These are phyloP conservation scores for Synanthedon vespiformis DNA, from an alignment of 2,888 invertebrate genomes.

Conservation along the genomic window DNA sequence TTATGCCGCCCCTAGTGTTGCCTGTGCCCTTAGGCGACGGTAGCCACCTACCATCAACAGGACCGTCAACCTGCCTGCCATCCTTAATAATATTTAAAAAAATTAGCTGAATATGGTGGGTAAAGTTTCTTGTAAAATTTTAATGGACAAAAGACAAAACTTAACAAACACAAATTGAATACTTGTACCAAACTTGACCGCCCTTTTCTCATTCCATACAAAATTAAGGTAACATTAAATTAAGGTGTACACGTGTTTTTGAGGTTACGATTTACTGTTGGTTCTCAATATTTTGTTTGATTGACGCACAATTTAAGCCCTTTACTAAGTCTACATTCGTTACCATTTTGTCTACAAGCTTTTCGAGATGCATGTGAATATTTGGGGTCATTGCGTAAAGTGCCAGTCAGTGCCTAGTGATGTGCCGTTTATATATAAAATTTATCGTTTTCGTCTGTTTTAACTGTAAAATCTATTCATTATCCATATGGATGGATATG, in stretches of 20 bases:
- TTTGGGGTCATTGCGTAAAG: background rate
- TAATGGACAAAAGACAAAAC: no score
- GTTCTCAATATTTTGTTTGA: conserved; percentile 36
- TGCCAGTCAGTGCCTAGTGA: background rate
- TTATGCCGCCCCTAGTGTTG: no score
- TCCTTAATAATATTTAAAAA: no score
- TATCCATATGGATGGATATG: no score
- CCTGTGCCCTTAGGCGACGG: no score
- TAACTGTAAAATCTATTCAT: no score
- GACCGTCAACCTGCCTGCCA: no score
- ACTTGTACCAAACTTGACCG: conserved; percentile 25
- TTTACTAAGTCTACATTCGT: conserved; percentile 41
- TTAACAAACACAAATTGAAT: conserved; percentile 9
- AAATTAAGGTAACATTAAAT: conserved; percentile 42
- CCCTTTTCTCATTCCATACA: conserved; percentile 29
- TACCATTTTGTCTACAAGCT: conserved; percentile 42
- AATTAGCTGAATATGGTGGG: no score
- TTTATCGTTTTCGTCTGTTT: no score
- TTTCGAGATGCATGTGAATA: conserved; percentile 17
- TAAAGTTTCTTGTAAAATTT: no score
- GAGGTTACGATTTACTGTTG: conserved; percentile 16
- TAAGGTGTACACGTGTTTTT: conserved; percentile 7
- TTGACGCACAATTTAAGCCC: conserved; percentile 44
- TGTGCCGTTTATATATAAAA: no score
- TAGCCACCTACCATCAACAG: no score